Evolutionary conservation across 2,888 invertebrate species (phyloP).

Genomic region (Trachelus iudaicus): DNA sequence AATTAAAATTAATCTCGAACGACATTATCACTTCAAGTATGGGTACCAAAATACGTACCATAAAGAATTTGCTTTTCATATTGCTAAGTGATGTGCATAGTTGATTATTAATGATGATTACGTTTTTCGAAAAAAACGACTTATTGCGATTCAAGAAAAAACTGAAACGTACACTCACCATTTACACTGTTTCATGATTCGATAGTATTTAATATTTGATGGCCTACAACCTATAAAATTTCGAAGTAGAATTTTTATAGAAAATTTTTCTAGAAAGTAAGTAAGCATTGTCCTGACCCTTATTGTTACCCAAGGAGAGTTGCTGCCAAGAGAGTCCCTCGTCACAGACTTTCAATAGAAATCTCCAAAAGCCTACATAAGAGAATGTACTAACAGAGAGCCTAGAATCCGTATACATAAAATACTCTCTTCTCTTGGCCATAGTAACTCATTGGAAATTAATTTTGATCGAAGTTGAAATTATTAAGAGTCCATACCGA

Average conservation of each 20-base stretch:
- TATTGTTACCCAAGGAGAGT: conserved; percentile 29
- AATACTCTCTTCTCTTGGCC: background rate
- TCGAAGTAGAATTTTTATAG: conserved; percentile 33
- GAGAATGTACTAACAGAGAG: conserved; percentile 36
- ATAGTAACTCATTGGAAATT: background rate
- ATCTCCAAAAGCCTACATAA: conserved; percentile 42
- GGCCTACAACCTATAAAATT: conserved; percentile 36
- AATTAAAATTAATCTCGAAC: background rate
- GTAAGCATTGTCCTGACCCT: conserved; percentile 44
- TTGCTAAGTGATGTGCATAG: background rate
- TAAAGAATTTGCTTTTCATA: background rate
- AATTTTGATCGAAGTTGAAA: background rate
- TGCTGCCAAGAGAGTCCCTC: conserved; percentile 43
- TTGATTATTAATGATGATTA: background rate
- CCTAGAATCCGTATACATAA: conserved; percentile 26
- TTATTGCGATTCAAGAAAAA: conserved; percentile 21
- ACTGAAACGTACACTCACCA: conserved; percentile 42
- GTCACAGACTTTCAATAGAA: conserved; percentile 49
- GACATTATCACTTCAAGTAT: background rate
- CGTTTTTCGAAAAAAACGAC: background rate
- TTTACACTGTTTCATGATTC: conserved; percentile 38
- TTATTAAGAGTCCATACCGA: background rate
- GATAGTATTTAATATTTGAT: conserved; percentile 34
- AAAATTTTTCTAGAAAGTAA: conserved; percentile 48
- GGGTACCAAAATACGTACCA: background rate